Percentiles rank a stretch among this genome's conserved stretches.
Evolutionary conservation across 2,888 invertebrate species (phyloP).

Genomic region (Rosalia funebris): DNA sequence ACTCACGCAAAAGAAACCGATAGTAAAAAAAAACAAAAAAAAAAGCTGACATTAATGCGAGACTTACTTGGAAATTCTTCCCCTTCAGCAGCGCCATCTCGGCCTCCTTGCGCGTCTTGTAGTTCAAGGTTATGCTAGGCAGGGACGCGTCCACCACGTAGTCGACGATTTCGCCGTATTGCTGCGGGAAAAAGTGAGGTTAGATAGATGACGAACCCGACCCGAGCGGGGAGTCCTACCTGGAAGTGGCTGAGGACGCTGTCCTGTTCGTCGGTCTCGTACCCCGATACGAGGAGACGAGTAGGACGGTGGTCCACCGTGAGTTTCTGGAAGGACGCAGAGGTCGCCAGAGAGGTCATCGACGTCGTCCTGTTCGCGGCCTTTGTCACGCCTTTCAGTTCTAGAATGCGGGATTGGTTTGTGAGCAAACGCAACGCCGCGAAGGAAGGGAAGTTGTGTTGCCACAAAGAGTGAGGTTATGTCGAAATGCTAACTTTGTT

Average conservation of each 20-base stretch:
- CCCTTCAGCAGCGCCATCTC: conserved; percentile 82
- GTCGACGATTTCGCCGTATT: conserved; percentile 89
- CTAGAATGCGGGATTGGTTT: conserved; percentile 37
- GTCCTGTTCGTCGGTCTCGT: conserved; percentile 84
- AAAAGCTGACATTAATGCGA: too few species aligned
- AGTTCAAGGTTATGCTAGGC: conserved; percentile 81
- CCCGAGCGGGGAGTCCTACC: conserved; percentile 64
- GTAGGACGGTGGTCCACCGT: conserved; percentile 87
- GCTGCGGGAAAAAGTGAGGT: conserved; percentile 65
- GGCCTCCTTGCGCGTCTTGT: conserved; percentile 80
- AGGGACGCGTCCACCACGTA: conserved; percentile 78
- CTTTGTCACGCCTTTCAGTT: conserved; percentile 42
- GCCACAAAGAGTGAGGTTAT: too few species aligned
- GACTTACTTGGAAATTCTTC: conserved; percentile 75
- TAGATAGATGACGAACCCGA: neutral
- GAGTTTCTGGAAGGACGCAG: conserved; percentile 63
- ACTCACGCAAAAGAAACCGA: too few species aligned
- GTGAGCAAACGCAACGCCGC: too few species aligned
- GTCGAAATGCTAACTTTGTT: too few species aligned
- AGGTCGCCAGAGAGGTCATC: conserved; percentile 23
- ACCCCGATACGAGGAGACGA: conserved; percentile 86
- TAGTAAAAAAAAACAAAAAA: too few species aligned
- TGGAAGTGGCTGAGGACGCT: conserved; percentile 84
- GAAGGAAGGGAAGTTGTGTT: too few species aligned
- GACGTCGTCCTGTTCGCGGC: conserved; percentile 44